Evolutionary conservation across 2,888 invertebrate genomes (phyloP).

Genomic region (Erebia aethiops): DNA sequence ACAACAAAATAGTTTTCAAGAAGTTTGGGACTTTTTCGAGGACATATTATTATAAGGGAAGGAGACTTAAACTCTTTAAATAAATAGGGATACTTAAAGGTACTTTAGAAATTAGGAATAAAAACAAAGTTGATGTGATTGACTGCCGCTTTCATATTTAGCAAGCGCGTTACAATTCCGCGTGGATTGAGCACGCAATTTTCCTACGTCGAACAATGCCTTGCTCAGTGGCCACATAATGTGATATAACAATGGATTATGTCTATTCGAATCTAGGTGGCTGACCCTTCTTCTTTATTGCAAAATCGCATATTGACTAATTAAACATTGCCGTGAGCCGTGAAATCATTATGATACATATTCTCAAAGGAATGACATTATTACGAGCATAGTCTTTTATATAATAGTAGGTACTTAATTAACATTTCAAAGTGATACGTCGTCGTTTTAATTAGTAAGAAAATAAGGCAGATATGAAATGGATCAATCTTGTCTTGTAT

Average conservation of each 20-base stretch:
- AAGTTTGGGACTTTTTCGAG: too few relatives aligned
- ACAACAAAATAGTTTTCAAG: too few relatives aligned
- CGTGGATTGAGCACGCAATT: conserved; percentile 36
- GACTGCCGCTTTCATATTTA: conserved; percentile 23
- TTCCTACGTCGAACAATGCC: conserved; percentile 23
- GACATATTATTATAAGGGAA: too few relatives aligned
- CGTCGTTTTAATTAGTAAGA: not conserved
- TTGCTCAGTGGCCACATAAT: conserved; percentile 27
- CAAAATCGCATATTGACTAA: conserved; percentile 30
- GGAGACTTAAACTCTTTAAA: not conserved
- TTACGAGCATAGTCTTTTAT: not conserved
- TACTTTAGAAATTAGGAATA: not conserved
- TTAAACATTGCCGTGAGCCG: conserved; percentile 14
- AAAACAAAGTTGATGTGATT: not conserved
- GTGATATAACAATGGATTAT: conserved; percentile 43
- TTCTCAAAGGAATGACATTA: not conserved
- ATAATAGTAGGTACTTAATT: not conserved
- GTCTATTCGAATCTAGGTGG: conserved; percentile 36
- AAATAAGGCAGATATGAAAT: too few relatives aligned
- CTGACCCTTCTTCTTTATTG: conserved; percentile 36
- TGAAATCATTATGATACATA: conserved; percentile 1
- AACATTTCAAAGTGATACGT: not conserved
- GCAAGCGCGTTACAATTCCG: conserved; percentile 31
- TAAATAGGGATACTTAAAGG: not conserved
- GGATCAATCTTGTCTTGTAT: too few relatives aligned